phyloP scores from a whole-genome alignment of 2,797 vertebrate genomes.

The Micrastur ruficollis region DNA sequence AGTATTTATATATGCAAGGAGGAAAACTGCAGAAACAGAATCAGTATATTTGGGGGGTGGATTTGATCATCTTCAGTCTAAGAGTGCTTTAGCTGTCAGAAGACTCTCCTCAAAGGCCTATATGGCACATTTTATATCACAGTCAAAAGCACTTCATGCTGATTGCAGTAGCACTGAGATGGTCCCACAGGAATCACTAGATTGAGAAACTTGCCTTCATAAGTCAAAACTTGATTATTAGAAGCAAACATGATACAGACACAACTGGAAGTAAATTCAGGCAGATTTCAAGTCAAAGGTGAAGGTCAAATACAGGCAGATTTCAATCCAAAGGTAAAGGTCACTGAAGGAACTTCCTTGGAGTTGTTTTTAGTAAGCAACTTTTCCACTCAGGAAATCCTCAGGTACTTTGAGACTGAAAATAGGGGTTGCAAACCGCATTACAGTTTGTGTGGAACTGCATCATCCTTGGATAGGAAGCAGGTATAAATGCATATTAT shows the following conservation, averaged over 20 bases:
- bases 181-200: not conserved
- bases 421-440: not conserved
- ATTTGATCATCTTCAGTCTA: not conserved
- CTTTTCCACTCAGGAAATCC: not conserved
- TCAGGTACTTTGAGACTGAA: not conserved
- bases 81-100: not conserved
- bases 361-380: not conserved
- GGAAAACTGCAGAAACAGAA: not conserved
- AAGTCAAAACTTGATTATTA: not conserved
- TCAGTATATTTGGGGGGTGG: accelerated
- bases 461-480: not conserved
- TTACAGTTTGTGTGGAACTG: not conserved
- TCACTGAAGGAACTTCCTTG: not conserved
- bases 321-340: not conserved
- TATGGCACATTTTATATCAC: not conserved
- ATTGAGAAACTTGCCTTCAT: not conserved
- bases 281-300: not conserved
- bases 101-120: not conserved
- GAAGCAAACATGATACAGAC: not conserved
- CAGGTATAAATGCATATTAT: not conserved
- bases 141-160: not conserved
- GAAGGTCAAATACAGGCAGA: not conserved
- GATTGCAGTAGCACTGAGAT: not conserved
- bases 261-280: not conserved
- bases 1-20: not conserved